Conservation (phyloP, 1,140 invertebrate species). For the Hormaphis cornu region DNA sequence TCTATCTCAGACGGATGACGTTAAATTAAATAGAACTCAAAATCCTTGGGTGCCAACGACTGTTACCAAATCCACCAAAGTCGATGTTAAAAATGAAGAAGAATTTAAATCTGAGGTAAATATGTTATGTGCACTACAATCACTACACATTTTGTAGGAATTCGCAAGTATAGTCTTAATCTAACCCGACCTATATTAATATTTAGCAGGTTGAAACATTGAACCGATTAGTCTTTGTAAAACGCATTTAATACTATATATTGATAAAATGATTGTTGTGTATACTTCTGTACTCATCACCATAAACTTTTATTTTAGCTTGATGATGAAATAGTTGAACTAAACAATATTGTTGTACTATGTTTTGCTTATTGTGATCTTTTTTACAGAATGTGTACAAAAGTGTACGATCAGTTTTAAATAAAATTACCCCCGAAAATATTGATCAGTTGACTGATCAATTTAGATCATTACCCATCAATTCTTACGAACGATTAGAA, state of each 20-base stretch:
- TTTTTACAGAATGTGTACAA: conserved; percentile 60
- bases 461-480: conserved; percentile 66
- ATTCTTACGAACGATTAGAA: conserved; percentile 65
- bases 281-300: too few species aligned
- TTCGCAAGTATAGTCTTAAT: too few species aligned
- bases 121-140: too few species aligned
- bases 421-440: conserved; percentile 91
- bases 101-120: conserved; percentile 54
- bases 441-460: conserved; percentile 71
- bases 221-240: too few species aligned
- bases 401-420: conserved; percentile 77
- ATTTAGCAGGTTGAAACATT: neutral
- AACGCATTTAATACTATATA: too few species aligned
- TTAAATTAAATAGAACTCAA: conserved; percentile 72
- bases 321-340: too few species aligned
- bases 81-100: conserved; percentile 47
- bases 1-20: conserved; percentile 63
- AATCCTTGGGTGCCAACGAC: conserved; percentile 81
- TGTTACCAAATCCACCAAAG: conserved; percentile 45
- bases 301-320: too few species aligned
- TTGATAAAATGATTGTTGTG: too few species aligned
- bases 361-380: too few species aligned
- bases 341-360: too few species aligned
- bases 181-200: too few species aligned
- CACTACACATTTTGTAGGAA: too few species aligned